A percentile compares a stretch with the other conserved stretches of the same genome.
Evolutionary conservation across 2,888 invertebrate genomes (phyloP).

Genomic region (Drosophila borborema): DNA sequence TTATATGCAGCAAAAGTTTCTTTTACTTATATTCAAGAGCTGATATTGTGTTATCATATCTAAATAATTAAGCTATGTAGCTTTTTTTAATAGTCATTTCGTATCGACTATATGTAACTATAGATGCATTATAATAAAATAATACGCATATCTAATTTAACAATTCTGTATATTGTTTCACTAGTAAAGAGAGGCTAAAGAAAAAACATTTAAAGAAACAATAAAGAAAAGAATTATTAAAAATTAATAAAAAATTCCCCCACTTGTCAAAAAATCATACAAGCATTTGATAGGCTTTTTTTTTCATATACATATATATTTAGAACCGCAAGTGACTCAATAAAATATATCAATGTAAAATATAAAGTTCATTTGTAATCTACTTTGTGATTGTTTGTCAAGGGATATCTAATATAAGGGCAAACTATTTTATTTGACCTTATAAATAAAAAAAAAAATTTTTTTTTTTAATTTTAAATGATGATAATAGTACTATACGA

Average conservation of each 20-base stretch:
- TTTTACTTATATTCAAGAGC: not conserved
- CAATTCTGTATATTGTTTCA: not conserved
- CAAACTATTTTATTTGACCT: not conserved
- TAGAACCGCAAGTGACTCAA: not conserved
- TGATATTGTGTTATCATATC: constrained; percentile 20
- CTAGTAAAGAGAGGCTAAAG: too few relatives aligned
- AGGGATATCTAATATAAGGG: not conserved
- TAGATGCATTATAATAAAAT: not conserved
- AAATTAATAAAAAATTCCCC: not conserved
- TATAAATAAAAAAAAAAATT: too few relatives aligned
- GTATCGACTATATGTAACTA: constrained; percentile 1
- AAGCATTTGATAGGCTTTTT: not conserved
- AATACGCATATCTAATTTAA: not conserved
- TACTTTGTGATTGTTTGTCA: not conserved
- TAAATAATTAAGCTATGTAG: constrained; percentile 7
- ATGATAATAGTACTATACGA: too few relatives aligned
- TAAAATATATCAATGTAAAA: not conserved
- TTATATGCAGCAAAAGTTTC: not conserved
- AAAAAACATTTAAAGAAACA: not conserved
- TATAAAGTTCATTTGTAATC: not conserved
- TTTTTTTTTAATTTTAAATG: too few relatives aligned
- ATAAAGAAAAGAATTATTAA: not conserved
- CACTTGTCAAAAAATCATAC: not conserved
- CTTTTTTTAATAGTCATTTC: constrained; percentile 19
- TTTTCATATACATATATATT: not conserved